These are phyloP conservation scores for Philypnodon macrostomus DNA, from an alignment of 2,797 vertebrate species.

Conservation along the genomic window DNA sequence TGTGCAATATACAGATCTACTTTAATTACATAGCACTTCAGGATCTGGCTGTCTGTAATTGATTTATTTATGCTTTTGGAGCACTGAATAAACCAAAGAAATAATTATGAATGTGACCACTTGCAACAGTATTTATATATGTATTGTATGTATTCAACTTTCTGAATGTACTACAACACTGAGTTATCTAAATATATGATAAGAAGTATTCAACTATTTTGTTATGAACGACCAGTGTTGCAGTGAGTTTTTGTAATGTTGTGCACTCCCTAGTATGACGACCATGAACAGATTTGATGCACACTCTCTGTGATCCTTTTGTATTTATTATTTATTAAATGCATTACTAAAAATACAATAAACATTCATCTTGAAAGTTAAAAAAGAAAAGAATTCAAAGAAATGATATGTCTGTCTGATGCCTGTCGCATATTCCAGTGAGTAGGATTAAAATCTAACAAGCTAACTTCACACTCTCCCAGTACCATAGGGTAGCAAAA, in stretches of 20 bases:
- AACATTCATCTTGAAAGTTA: no score
- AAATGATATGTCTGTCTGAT: no score
- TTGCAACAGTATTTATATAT: constrained; percentile 16
- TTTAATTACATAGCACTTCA: constrained; percentile 34
- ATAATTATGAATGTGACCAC: constrained; percentile 1
- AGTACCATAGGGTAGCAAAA: no score
- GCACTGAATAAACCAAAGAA: constrained; percentile 25
- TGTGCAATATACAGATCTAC: constrained; percentile 28
- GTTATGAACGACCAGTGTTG: constrained; percentile 38
- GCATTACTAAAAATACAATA: no score
- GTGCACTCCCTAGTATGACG: constrained; percentile 43
- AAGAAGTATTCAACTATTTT: constrained; percentile 12
- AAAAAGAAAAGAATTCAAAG: no score
- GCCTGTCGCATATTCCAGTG: no score
- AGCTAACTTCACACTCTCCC: no score
- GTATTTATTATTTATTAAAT: neutral
- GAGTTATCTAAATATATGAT: constrained; percentile 13
- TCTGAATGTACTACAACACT: constrained; percentile 10
- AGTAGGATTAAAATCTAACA: no score
- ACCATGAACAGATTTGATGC: constrained; percentile 18
- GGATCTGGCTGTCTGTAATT: constrained; percentile 16
- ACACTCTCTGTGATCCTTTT: constrained; percentile 11
- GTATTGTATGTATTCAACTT: constrained; percentile 24
- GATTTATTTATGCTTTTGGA: constrained; percentile 23
- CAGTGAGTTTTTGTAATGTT: constrained; percentile 63